Base-by-base conservation (phyloP, 2,888 invertebrate species). In the Sinotaia quadrata region DNA sequence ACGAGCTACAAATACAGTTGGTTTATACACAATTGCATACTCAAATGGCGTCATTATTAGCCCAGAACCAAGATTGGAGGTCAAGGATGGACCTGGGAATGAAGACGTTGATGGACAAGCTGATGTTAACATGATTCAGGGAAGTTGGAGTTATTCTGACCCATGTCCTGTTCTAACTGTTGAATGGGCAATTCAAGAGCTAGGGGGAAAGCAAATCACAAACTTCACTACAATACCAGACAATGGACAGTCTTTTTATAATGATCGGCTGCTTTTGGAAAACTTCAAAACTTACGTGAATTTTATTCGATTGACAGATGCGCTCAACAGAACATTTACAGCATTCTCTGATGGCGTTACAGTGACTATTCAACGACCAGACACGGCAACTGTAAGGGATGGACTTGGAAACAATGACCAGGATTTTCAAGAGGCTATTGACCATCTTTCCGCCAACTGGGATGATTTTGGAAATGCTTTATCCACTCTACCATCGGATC, bases 371-470 rank as follows among this genome's bases (percentile, higher is more conserved):
- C 60, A 66, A 21, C 69, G 68, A 1, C 76, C 76, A 12, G 29
- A 58, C 34, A 62, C 63, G 10, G 74, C 68, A 5, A 15, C 8
- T 5, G 75, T 77, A 7, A 59, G 72, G 24, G 77, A 77, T 58
- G 75, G 77, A 0, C 12, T 67, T 4, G 62, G 5, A 12, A 36
- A 44, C 1, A 67, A 73, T 8, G 77, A 77, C 54, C 54, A 66
- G 2, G 56, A 74, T 27, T 77, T 73, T 57, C 77, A 77, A 61
- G 36, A 62, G 1, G 44, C 62, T 27, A 65, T 57, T 10, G 51
- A 51, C 31, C 37, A 52, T 21, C 63, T 77, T 21, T 70, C 70
- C n/a, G 75, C 71, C 49, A 74, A 77, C 49, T 77, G 77, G 77
- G 68, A 74, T 57, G 63, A 4, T 0, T 77, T 77, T 54, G 77